Conservation (phyloP, 2,113 vertebrate species). For the Hippocampus comes region DNA sequence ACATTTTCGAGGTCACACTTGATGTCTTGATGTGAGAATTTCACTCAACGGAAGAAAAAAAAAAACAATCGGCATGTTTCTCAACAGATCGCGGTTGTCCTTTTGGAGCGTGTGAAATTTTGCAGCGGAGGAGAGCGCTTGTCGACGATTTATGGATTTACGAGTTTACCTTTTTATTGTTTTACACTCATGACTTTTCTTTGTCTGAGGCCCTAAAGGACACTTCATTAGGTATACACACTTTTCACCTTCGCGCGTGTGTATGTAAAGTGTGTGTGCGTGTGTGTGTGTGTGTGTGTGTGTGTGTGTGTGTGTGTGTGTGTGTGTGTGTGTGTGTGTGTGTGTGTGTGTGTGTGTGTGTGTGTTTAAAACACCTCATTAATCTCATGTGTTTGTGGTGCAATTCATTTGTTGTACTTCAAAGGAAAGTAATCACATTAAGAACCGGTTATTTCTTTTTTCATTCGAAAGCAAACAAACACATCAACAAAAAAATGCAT, state of each 20-base stretch:
- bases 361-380: not conserved
- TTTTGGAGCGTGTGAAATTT: not conserved
- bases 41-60: not conserved
- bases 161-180: slow-evolving; percentile 4
- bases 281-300: not conserved
- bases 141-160: not conserved
- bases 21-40: not conserved
- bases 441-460: not conserved
- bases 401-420: not conserved
- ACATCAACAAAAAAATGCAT: no score
- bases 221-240: not conserved
- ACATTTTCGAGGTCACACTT: not conserved
- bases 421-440: not conserved
- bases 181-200: slow-evolving; percentile 5
- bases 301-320: no score
- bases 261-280: no score
- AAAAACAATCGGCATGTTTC: not conserved
- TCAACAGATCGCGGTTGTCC: not conserved
- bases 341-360: not conserved
- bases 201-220: not conserved
- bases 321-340: not conserved
- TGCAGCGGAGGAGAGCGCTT: not conserved
- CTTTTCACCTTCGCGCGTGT: not conserved
- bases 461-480: no score
- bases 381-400: not conserved